These are phyloP conservation scores for Oscheius sp. DNA, from an alignment of 2,888 invertebrate genomes.

Conservation along the genomic window DNA sequence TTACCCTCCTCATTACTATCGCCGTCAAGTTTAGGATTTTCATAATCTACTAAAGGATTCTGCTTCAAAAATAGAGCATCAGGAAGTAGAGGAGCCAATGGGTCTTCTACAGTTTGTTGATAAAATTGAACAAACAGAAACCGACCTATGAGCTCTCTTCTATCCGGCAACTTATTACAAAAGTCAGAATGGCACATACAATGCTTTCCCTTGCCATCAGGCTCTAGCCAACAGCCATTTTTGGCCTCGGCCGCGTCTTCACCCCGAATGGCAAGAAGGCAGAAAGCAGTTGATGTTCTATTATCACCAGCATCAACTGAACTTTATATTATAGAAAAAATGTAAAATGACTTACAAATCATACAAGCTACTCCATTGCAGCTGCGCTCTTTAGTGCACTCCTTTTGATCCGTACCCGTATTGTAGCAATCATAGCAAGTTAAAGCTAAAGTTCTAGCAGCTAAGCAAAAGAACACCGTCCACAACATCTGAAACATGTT, in stretches of 20 bases:
- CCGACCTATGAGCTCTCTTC: slow-evolving; percentile 32
- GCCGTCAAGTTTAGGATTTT: slow-evolving; percentile 46
- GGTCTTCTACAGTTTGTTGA: slow-evolving; percentile 46
- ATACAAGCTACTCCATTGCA: slow-evolving; percentile 68
- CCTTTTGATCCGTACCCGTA: slow-evolving; percentile 57
- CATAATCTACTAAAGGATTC: slow-evolving; percentile 67
- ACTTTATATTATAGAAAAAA: slow-evolving; percentile 26
- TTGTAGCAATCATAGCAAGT: slow-evolving; percentile 67
- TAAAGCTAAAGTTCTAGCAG: slow-evolving; percentile 20
- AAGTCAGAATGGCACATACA: slow-evolving; percentile 66
- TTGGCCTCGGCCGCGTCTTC: slow-evolving; percentile 48
- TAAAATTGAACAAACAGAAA: neutral
- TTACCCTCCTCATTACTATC: slow-evolving; percentile 41
- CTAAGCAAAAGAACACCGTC: slow-evolving; percentile 2
- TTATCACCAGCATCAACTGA: slow-evolving; percentile 65
- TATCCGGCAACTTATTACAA: slow-evolving; percentile 64
- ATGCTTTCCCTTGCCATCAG: slow-evolving; percentile 65
- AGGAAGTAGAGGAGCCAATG: slow-evolving; percentile 58
- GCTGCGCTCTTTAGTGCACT: slow-evolving; percentile 58
- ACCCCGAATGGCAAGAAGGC: slow-evolving; percentile 57
- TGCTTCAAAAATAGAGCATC: slow-evolving; percentile 61
- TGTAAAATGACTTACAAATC: slow-evolving; percentile 52
- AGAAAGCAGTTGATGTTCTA: slow-evolving; percentile 63
- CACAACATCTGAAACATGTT: slow-evolving; percentile 19
- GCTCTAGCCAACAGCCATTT: slow-evolving; percentile 67